A percentile compares a stretch with the other conserved stretches of the same genome.
Conservation (phyloP, 2,888 invertebrate species). For the Lathronympha strigana region DNA sequence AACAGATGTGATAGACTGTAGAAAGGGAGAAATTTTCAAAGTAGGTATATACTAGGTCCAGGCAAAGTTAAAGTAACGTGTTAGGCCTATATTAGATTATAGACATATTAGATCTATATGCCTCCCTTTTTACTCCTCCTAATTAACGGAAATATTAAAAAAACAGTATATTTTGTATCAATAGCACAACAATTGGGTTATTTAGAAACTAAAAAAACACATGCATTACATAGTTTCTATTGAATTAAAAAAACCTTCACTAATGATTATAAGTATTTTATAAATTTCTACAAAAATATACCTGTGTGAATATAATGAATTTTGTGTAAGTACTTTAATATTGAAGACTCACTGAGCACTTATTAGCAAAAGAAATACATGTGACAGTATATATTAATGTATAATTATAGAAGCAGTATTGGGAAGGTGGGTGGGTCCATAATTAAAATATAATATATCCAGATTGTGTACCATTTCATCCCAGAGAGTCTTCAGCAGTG, state of each 20-base stretch:
- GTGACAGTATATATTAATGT: not conserved
- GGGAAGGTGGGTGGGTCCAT: constrained; percentile 31
- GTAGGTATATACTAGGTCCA: no score
- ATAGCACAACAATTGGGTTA: no score
- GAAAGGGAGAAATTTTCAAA: no score
- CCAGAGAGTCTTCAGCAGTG: constrained; percentile 72
- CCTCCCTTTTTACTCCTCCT: no score
- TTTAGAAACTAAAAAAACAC: not conserved
- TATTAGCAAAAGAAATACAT: not conserved
- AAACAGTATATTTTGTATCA: no score
- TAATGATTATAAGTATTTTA: not conserved
- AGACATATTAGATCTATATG: no score
- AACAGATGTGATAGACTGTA: no score
- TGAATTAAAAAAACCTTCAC: not conserved
- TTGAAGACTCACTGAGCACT: constrained; percentile 15
- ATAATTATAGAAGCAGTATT: not conserved
- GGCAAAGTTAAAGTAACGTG: no score
- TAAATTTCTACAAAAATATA: not conserved
- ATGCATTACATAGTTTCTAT: constrained; percentile 7
- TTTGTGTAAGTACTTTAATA: not conserved
- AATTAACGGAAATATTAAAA: no score
- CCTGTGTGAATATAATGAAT: not conserved
- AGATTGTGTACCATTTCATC: constrained; percentile 79
- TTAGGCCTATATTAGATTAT: no score
- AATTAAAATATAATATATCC: constrained; percentile 56